These are phyloP conservation scores for Trogon melanurus DNA, from an alignment of 2,113 vertebrate species.

Conservation along the genomic window DNA sequence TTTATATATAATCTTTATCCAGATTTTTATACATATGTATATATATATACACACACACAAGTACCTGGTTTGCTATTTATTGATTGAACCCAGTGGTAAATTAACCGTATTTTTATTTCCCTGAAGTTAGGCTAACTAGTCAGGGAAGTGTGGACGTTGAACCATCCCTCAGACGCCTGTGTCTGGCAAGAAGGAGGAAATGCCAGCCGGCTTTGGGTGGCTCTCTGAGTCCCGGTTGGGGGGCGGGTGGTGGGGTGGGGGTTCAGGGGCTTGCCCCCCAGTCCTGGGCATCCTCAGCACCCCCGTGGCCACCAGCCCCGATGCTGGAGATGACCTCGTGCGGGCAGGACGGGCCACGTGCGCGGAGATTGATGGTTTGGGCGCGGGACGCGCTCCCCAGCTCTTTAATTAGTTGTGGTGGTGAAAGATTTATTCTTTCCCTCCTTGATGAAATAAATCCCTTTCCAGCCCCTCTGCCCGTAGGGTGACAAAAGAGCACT, in stretches of 20 bases:
- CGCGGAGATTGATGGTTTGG: rapidly evolving
- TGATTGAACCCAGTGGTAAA: not conserved
- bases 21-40: not conserved
- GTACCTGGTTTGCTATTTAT: not conserved
- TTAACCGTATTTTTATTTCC: not conserved
- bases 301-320: rapidly evolving
- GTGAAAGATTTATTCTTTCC: not conserved
- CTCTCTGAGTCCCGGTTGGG: not conserved
- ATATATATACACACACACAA: too few relatives aligned
- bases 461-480: not conserved
- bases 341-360: rapidly evolving
- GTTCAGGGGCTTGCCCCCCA: not conserved
- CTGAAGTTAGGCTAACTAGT: not conserved
- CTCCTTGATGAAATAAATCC: not conserved
- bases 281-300: not conserved
- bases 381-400: rapidly evolving
- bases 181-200: too few relatives aligned
- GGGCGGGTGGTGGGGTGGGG: not conserved
- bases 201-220: not conserved
- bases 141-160: rapidly evolving
- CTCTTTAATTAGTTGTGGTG: not conserved
- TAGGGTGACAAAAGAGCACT: not conserved
- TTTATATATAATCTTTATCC: not conserved
- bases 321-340: rapidly evolving
- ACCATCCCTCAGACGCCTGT: rapidly evolving